Base-by-base conservation (phyloP, 2,797 vertebrate species). In the Scolopax rusticola region DNA sequence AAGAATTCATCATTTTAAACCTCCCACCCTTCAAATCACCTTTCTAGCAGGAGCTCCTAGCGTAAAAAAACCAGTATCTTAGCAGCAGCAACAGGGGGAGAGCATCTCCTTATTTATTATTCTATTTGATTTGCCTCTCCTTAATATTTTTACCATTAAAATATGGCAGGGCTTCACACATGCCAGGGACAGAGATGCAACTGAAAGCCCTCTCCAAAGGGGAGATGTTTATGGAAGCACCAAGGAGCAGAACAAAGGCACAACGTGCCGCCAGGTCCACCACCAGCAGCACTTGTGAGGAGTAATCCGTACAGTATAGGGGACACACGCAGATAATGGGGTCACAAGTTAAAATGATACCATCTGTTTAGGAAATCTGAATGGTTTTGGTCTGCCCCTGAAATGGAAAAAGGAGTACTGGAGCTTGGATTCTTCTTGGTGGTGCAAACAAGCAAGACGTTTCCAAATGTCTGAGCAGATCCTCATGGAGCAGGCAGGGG, bases 221-320 rank as follows among this genome's bases (percentile, higher is more conserved):
- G 48, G 47, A 67, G 20, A 33, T 7, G 2, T 90, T 84, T 87
- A 41, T 77, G 67, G 53, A 94, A 77, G 70, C 4, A 9, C 77
- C 76, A 79, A 79, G 71, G 77, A 95, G 48, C 19, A 82, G 80
- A 91, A 91, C 60, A 89, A 95, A 95, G 85, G 41, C 70, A 56
- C 25, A 33, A 13, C 0, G 5, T 73, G n/a, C 70, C 1, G 2
- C 53, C 70, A 13, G 56, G 60, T 70, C 75, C 1, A 0, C 64
- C 82, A 90, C 28, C 63, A 91, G 28, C 4, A 13, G 59, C 1
- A 0, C 48, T 73, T 45, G 45, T 54, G 45, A 51, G 70, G 32
- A 85, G 87, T 93, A 75, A 89, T 83, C 75, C 0, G 0, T 54
- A 2, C 8, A 0, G 30, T 32, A 5, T 36, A 63, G 0, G 2